phyloP scores from a whole-genome alignment of 2,797 vertebrate species.

The Cyprinodon diabolis region DNA sequence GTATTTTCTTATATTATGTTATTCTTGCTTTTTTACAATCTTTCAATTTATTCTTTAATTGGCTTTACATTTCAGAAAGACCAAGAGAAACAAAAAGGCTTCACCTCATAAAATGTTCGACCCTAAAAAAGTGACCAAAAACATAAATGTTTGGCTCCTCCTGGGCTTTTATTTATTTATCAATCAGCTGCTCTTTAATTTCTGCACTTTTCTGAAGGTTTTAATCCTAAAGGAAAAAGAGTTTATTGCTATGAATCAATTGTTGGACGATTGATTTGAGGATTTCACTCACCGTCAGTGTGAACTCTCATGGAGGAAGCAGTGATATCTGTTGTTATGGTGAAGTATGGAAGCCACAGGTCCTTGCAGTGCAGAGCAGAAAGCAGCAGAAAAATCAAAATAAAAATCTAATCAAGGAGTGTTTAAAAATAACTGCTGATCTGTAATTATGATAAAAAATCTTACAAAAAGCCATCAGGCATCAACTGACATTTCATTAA shows the following conservation, averaged over 20 bases:
- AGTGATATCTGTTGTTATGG: slow-evolving; percentile 93
- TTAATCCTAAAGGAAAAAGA: neutral
- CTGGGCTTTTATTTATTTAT: no score
- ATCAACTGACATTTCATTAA: no score
- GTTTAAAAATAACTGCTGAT: neutral
- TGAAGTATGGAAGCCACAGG: slow-evolving; percentile 93
- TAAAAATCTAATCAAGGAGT: neutral
- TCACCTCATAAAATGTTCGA: neutral
- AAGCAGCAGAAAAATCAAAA: neutral
- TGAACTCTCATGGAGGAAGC: slow-evolving; percentile 92
- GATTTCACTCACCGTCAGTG: slow-evolving; percentile 85
- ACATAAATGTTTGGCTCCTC: no score
- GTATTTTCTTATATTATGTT: neutral
- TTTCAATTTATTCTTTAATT: neutral
- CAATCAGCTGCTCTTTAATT: no score
- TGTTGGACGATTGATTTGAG: neutral
- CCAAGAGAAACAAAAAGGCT: neutral
- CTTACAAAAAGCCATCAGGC: no score
- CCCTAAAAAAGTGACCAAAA: neutral
- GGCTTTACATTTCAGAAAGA: no score
- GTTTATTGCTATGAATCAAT: neutral
- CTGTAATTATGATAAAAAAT: no score
- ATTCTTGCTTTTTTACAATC: neutral
- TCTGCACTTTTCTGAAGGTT: neutral
- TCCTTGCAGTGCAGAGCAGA: slow-evolving; percentile 78